These are phyloP conservation scores for Hippocampus kuda DNA, from an alignment of 2,797 vertebrate species.

Conservation along the genomic window DNA sequence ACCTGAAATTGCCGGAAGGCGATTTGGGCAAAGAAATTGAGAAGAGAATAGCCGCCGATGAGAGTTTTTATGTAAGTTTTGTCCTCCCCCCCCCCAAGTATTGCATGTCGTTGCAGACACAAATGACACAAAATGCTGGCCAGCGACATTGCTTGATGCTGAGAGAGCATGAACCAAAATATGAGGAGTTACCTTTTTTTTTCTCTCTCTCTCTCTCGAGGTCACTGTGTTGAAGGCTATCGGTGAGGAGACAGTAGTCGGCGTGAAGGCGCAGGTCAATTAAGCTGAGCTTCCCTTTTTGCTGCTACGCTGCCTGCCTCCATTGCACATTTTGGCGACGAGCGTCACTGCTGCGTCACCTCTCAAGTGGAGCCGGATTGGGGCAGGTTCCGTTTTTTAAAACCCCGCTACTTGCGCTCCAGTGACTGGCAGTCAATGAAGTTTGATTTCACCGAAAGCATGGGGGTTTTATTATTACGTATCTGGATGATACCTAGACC, in stretches of 20 bases:
- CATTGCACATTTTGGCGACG: conserved; percentile 49
- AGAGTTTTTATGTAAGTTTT: conserved; percentile 66
- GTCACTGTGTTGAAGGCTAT: conserved; percentile 78
- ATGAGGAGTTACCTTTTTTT: not conserved
- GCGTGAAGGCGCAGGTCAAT: conserved; percentile 57
- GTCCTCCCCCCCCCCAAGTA: not conserved
- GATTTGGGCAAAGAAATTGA: conserved; percentile 83
- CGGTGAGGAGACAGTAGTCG: conserved; percentile 76
- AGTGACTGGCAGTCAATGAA: conserved; percentile 63
- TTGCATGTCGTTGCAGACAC: not conserved
- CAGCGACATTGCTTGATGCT: no score
- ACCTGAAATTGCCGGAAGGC: conserved; percentile 77
- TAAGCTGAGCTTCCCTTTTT: not conserved
- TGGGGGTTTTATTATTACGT: not conserved
- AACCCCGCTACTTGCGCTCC: conserved; percentile 48
- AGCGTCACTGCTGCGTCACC: conserved; percentile 60
- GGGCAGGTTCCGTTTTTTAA: conserved; percentile 48
- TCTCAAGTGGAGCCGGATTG: conserved; percentile 71
- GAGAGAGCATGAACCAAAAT: not conserved
- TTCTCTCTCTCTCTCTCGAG: conserved; percentile 44
- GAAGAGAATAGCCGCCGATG: conserved; percentile 64
- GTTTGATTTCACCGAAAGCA: not conserved
- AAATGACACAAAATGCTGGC: no score
- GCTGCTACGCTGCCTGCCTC: not conserved
- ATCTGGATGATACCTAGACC: not conserved